These are phyloP conservation scores for Thera obeliscata DNA, from an alignment of 2,888 invertebrate species.

Conservation along the genomic window DNA sequence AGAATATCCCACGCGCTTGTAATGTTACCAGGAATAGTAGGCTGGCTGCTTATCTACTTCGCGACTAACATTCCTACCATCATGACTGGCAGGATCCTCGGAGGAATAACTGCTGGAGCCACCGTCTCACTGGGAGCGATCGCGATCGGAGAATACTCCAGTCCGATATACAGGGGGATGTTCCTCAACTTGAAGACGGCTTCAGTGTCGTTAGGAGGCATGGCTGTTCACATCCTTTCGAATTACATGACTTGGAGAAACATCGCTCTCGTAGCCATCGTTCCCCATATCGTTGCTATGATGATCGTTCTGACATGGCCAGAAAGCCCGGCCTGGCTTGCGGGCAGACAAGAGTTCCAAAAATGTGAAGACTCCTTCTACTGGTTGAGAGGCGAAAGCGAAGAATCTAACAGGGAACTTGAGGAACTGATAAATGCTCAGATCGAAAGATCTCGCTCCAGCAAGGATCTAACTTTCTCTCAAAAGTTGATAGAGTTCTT, in stretches of 20 bases:
- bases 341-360: constrained; percentile 47
- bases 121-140: constrained; percentile 62
- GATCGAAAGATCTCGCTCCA: constrained; percentile 30
- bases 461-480: constrained; percentile 14
- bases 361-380: constrained; percentile 75
- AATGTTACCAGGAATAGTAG: constrained; percentile 68
- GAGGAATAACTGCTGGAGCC: constrained; percentile 75
- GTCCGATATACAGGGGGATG: constrained; percentile 57
- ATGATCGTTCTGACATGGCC: constrained; percentile 70
- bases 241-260: constrained; percentile 52
- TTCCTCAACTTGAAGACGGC: constrained; percentile 57
- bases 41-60: constrained; percentile 73
- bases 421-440: constrained; percentile 46
- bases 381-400: constrained; percentile 71
- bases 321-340: constrained; percentile 86
- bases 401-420: constrained; percentile 41
- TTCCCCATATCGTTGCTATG: constrained; percentile 45
- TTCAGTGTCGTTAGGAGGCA: constrained; percentile 50
- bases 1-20: constrained; percentile 57
- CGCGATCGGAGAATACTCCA: constrained; percentile 60
- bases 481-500: constrained; percentile 31
- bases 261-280: constrained; percentile 47
- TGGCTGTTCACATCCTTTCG: constrained; percentile 50
- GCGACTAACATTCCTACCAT: constrained; percentile 57
- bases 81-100: constrained; percentile 51